phyloP scores from a whole-genome alignment of 2,888 invertebrate species.

The Cephus rjabovi region DNA sequence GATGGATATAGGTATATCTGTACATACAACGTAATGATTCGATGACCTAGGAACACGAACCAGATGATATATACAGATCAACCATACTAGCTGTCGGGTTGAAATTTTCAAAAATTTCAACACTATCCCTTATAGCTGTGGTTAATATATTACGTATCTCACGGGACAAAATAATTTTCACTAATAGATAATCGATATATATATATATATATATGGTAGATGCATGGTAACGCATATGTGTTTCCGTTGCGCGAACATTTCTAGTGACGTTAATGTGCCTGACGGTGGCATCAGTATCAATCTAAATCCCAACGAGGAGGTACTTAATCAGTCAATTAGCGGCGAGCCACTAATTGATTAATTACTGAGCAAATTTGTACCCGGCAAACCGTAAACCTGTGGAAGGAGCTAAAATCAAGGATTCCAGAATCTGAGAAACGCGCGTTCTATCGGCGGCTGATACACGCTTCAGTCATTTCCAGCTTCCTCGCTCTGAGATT shows the following conservation, averaged over 20 bases:
- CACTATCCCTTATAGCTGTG: too few relatives aligned
- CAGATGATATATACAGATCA: too few relatives aligned
- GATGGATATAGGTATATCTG: not conserved
- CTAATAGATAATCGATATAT: constrained; percentile 31
- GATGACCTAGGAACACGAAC: too few relatives aligned
- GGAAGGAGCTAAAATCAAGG: not conserved
- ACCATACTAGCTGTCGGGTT: too few relatives aligned
- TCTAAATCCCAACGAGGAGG: constrained; percentile 46
- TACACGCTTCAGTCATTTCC: too few relatives aligned
- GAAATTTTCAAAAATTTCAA: too few relatives aligned
- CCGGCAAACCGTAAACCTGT: constrained; percentile 8
- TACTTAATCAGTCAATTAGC: constrained; percentile 56
- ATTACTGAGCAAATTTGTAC: constrained; percentile 50
- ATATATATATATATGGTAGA: constrained; percentile 20
- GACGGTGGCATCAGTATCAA: constrained; percentile 45
- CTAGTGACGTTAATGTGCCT: constrained; percentile 30
- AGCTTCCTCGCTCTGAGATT: too few relatives aligned
- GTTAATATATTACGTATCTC: not conserved
- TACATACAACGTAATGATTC: too few relatives aligned
- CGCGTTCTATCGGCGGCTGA: too few relatives aligned
- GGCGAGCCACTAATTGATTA: constrained; percentile 48
- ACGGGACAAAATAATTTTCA: constrained; percentile 21
- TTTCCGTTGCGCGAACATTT: constrained; percentile 13
- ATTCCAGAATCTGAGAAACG: too few relatives aligned
- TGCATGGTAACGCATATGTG: constrained; percentile 11